Evolutionary conservation across 2,797 vertebrate species (phyloP).

Genomic region (Premnoplex brunnescens): DNA sequence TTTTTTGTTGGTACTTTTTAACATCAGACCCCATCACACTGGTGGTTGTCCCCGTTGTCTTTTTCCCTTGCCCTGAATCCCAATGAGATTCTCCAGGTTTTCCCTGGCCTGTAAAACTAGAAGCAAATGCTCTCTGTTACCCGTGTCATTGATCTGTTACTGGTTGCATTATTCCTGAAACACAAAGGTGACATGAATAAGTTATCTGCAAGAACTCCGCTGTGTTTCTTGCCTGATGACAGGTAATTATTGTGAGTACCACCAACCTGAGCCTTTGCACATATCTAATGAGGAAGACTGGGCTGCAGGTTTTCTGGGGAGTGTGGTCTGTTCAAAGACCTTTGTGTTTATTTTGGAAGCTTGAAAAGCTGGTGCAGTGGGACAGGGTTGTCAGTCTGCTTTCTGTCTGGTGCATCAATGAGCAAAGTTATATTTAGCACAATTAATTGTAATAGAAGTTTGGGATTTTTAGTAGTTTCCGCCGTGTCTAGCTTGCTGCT

Average conservation of each 20-base stretch:
- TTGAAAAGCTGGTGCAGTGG: constrained; percentile 59
- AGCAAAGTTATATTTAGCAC: background rate
- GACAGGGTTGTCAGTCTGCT: background rate
- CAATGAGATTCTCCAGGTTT: background rate
- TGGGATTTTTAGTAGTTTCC: background rate
- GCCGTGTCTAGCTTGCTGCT: background rate
- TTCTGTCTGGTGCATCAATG: constrained; percentile 25
- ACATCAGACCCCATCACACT: accelerated
- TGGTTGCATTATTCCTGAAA: background rate
- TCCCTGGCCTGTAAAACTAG: background rate
- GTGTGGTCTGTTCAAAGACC: background rate
- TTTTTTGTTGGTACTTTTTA: background rate
- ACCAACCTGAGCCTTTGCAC: background rate
- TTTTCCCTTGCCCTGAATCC: background rate
- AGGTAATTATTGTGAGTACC: constrained; percentile 9
- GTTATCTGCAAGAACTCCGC: background rate
- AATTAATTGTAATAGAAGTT: background rate
- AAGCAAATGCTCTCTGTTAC: background rate
- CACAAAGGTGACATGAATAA: constrained; percentile 14
- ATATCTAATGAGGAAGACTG: background rate
- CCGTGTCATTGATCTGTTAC: background rate
- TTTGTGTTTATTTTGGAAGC: constrained; percentile 41
- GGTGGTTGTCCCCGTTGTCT: background rate
- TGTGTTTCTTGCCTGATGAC: background rate
- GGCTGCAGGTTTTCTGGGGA: constrained; percentile 14